Evolutionary conservation across 2,888 invertebrate species (phyloP).

Genomic region (Hymenopus coronatus): DNA sequence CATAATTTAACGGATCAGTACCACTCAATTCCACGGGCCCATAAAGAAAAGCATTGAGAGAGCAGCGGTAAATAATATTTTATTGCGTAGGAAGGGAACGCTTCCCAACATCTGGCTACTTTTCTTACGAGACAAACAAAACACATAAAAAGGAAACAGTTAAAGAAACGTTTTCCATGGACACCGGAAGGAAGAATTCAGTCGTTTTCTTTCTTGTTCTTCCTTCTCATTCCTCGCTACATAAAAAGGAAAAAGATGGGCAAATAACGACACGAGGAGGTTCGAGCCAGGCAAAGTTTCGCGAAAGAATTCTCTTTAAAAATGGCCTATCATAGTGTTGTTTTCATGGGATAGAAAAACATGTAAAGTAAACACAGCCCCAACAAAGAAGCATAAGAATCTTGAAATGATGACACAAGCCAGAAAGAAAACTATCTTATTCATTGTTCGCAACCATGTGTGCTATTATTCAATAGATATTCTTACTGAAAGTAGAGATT

Average conservation of each 20-base stretch:
- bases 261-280: not conserved
- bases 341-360: not conserved
- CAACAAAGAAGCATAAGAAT: not conserved
- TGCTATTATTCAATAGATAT: too few species aligned
- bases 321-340: conserved; percentile 3
- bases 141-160: conserved; percentile 19
- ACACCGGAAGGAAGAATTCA: conserved; percentile 20
- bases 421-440: too few species aligned
- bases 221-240: not conserved
- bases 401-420: too few species aligned
- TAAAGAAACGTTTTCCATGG: conserved; percentile 20
- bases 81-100: not conserved
- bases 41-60: not conserved
- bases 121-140: not conserved
- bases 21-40: not conserved
- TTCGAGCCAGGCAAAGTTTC: not conserved
- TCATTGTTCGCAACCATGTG: too few species aligned
- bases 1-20: not conserved
- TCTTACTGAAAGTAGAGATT: too few species aligned
- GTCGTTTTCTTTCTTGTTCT: not conserved
- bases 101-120: conserved; percentile 14
- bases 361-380: not conserved
- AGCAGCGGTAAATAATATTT: not conserved
- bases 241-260: not conserved
- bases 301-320: conserved; percentile 7